A percentile compares a stretch with the other conserved stretches of the same genome.
Evolutionary conservation across 92 coral and sea anemone genomes (phyloP).

Genomic region (Blastomussa wellsi): DNA sequence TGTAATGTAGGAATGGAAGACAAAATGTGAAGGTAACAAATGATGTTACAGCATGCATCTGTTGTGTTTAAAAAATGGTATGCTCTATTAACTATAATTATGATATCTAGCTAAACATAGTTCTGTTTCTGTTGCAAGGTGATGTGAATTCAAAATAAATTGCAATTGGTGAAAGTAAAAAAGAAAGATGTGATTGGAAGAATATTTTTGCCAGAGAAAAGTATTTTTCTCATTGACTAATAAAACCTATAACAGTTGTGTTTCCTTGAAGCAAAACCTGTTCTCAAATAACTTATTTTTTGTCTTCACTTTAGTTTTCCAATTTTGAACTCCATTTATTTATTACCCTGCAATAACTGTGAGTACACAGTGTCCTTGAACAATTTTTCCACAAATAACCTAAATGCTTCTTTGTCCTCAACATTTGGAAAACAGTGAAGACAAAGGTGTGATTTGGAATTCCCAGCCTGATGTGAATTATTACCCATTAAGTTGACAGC

Average conservation of each 20-base stretch:
- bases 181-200: background rate
- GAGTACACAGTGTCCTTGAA: background rate
- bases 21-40: no score
- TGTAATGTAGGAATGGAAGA: no score
- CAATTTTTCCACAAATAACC: conserved; percentile 17
- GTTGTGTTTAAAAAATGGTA: no score
- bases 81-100: no score
- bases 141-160: background rate
- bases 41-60: no score
- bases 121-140: background rate
- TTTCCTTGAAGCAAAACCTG: background rate
- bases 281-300: background rate
- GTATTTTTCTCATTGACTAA: background rate
- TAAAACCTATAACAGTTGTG: background rate
- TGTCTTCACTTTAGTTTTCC: background rate
- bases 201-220: background rate
- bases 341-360: background rate
- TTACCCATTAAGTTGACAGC: background rate
- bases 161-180: background rate
- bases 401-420: conserved; percentile 28
- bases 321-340: background rate
- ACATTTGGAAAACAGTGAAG: conserved; percentile 31
- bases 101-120: background rate
- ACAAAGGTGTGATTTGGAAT: conserved; percentile 4
- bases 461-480: background rate